Conservation (phyloP, 2,888 invertebrate genomes). For the Epinotia demarniana region DNA sequence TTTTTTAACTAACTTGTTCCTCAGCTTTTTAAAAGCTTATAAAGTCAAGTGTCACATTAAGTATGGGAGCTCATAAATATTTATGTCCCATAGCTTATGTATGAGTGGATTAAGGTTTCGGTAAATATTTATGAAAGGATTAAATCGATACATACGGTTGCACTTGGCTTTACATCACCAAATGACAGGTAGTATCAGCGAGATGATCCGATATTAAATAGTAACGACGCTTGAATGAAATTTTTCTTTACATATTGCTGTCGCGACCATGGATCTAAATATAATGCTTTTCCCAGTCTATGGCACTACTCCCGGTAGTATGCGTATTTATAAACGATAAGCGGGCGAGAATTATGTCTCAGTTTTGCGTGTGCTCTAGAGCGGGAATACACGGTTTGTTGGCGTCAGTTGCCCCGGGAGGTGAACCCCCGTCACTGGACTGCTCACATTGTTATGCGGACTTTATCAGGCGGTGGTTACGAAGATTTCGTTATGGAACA, state of each 20-base stretch:
- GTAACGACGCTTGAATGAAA: constrained; percentile 15
- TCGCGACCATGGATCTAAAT: constrained; percentile 54
- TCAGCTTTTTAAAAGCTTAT: neutral
- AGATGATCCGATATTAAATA: neutral
- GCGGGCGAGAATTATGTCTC: constrained; percentile 66
- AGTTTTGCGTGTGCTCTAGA: constrained; percentile 66
- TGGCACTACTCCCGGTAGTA: constrained; percentile 62
- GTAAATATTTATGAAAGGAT: no score
- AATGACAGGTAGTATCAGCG: neutral
- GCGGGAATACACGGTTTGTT: constrained; percentile 54
- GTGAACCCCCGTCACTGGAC: constrained; percentile 50
- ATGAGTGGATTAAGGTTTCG: no score
- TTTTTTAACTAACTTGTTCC: neutral
- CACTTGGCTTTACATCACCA: neutral
- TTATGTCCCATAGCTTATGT: no score
- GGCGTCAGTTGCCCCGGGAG: constrained; percentile 53
- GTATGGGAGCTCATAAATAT: no score
- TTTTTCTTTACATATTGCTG: constrained; percentile 5
- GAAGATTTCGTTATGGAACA: constrained; percentile 77
- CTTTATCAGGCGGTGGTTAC: constrained; percentile 65
- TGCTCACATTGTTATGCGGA: constrained; percentile 62
- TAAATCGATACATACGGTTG: no score
- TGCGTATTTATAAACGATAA: constrained; percentile 74
- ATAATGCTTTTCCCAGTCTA: constrained; percentile 61
- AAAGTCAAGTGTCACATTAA: no score